Percentiles rank a stretch among this genome's conserved stretches.
phyloP scores from a whole-genome alignment of 2,113 vertebrate species.

The Calyptommatus sinebrachiatus region DNA sequence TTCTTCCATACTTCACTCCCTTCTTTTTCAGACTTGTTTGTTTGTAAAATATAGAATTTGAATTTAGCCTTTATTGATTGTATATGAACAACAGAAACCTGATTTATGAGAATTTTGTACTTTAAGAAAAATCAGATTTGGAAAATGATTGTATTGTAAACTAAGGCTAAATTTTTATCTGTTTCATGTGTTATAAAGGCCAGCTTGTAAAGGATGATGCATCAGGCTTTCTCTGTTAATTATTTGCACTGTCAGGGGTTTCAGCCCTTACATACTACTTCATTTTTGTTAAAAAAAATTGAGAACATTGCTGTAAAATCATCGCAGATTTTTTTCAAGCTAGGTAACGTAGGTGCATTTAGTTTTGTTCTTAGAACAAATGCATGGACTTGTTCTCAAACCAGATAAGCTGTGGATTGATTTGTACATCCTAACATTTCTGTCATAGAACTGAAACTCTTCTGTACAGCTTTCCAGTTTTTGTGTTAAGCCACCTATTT shows the following conservation, averaged over 20 bases:
- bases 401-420: constrained; percentile 69
- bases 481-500: constrained; percentile 59
- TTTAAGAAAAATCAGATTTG: constrained; percentile 86
- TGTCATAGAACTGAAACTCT: constrained; percentile 65
- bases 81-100: constrained; percentile 94
- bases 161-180: constrained; percentile 92
- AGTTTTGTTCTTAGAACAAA: constrained; percentile 52
- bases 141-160: constrained; percentile 97
- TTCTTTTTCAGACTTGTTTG: constrained; percentile 90
- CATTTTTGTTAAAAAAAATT: constrained; percentile 70
- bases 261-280: constrained; percentile 83
- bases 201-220: constrained; percentile 92
- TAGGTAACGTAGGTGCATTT: constrained; percentile 56
- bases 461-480: constrained; percentile 72
- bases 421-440: constrained; percentile 62
- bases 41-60: constrained; percentile 94
- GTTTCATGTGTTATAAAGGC: constrained; percentile 83
- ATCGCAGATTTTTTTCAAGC: constrained; percentile 52
- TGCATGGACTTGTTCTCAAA: constrained; percentile 58
- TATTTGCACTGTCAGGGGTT: constrained; percentile 88
- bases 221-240: constrained; percentile 86
- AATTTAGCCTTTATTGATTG: constrained; percentile 97
- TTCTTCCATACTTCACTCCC: constrained; percentile 81
- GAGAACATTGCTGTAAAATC: constrained; percentile 74
- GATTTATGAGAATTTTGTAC: constrained; percentile 95